Evolutionary conservation across 2,113 vertebrate genomes (phyloP).

Genomic region (Ptychochromis oligacanthus): DNA sequence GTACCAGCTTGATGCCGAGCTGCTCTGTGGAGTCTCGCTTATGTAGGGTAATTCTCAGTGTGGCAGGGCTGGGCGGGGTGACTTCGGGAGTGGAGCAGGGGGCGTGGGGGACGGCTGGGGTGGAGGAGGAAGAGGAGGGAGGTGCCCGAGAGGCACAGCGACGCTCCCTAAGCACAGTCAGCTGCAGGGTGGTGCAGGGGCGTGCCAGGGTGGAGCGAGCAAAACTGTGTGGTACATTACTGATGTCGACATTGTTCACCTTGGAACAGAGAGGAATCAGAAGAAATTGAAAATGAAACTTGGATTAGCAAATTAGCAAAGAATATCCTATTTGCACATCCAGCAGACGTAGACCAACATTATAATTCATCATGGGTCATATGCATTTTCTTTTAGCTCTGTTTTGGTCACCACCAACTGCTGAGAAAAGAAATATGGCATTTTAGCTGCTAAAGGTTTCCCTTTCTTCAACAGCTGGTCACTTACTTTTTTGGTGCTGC

Average conservation of each 20-base stretch:
- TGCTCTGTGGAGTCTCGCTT: constrained; percentile 93
- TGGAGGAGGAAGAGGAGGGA: constrained; percentile 73
- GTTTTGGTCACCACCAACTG: neutral
- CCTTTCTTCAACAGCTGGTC: too few species aligned
- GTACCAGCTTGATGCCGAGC: constrained; percentile 96
- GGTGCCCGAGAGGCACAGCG: constrained; percentile 86
- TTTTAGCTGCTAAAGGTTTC: neutral
- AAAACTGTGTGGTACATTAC: constrained; percentile 94
- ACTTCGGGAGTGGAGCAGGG: constrained; percentile 80
- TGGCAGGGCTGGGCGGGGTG: constrained; percentile 80
- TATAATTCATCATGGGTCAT: too few species aligned
- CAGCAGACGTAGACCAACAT: too few species aligned
- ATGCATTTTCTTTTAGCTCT: neutral
- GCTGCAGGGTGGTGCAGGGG: constrained; percentile 89
- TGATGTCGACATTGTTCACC: constrained; percentile 97
- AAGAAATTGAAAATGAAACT: neutral
- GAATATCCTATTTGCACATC: too few species aligned
- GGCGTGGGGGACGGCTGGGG: constrained; percentile 71
- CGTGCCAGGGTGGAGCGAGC: constrained; percentile 90
- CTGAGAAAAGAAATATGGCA: neutral
- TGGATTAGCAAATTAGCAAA: neutral
- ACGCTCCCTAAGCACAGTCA: constrained; percentile 92
- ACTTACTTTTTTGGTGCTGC: too few species aligned
- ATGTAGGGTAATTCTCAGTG: constrained; percentile 90
- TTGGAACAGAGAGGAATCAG: constrained; percentile 56